Evolutionary conservation across 2,888 invertebrate species (phyloP).

Genomic region (Sminthurides aquaticus): DNA sequence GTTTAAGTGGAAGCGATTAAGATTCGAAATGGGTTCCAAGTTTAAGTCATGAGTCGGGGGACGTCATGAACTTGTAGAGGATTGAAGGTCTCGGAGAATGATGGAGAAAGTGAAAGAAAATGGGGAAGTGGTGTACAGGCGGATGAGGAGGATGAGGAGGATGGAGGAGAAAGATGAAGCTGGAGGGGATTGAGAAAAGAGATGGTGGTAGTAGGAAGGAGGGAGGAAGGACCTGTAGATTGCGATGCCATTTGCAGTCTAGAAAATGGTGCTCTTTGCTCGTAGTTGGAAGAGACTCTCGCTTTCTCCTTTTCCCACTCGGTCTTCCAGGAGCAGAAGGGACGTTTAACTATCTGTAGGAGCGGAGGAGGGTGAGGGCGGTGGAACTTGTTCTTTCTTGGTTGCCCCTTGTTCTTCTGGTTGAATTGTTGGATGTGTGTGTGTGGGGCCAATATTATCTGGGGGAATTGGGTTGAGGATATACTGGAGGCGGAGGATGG

Average conservation of each 20-base stretch:
- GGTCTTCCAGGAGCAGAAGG: too few relatives aligned
- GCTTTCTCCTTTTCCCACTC: too few relatives aligned
- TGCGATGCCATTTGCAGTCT: not conserved
- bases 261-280: too few relatives aligned
- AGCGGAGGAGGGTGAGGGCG: too few relatives aligned
- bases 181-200: not conserved
- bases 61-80: not conserved
- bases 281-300: too few relatives aligned
- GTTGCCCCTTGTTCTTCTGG: not conserved
- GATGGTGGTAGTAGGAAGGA: not conserved
- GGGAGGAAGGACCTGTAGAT: not conserved
- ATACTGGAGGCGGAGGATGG: not conserved
- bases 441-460: not conserved
- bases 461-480: too few relatives aligned
- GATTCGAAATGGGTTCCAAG: conserved; percentile 5
- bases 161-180: not conserved
- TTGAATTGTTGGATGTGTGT: not conserved
- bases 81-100: not conserved
- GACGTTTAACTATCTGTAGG: too few relatives aligned
- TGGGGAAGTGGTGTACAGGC: too few relatives aligned
- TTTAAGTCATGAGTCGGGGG: not conserved
- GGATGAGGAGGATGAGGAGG: too few relatives aligned
- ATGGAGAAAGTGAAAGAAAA: conserved; percentile 4
- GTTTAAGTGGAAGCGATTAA: not conserved
- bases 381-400: not conserved